Evolutionary conservation across 2,113 vertebrate genomes (phyloP).

Genomic region (Clarias magur): DNA sequence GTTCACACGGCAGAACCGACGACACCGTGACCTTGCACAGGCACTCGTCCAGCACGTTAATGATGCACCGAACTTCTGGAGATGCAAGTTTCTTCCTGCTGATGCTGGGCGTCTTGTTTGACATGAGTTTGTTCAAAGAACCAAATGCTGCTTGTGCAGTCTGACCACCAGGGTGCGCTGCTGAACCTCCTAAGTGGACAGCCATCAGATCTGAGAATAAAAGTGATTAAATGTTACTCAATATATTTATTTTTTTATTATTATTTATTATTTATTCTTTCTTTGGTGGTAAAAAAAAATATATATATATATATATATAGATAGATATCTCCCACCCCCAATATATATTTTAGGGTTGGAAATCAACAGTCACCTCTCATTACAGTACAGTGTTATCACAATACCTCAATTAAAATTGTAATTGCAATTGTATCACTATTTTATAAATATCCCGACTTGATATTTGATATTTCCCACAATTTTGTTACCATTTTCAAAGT

Average conservation of each 20-base stretch:
- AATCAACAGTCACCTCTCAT: too few relatives aligned
- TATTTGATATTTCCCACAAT: too few relatives aligned
- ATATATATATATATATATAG: too few relatives aligned
- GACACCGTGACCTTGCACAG: conserved; percentile 69
- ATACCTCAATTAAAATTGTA: too few relatives aligned
- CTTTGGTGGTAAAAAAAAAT: neutral
- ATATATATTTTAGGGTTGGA: too few relatives aligned
- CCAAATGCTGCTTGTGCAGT: neutral
- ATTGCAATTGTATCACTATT: too few relatives aligned
- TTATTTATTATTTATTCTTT: too few relatives aligned
- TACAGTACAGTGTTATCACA: too few relatives aligned
- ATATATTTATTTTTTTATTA: too few relatives aligned
- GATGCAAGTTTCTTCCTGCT: conserved; percentile 63
- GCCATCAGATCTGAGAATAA: neutral
- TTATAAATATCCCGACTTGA: too few relatives aligned
- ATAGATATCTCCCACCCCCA: too few relatives aligned
- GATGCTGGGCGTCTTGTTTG: conserved; percentile 49
- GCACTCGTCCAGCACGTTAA: conserved; percentile 72
- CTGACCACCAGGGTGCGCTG: neutral
- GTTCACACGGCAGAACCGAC: conserved; percentile 58
- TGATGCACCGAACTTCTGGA: conserved; percentile 69
- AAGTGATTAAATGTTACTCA: neutral
- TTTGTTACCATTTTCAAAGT: too few relatives aligned
- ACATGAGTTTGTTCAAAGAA: conserved; percentile 27
- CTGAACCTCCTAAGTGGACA: neutral